These are phyloP conservation scores for Macquaria ambigua DNA, from an alignment of 2,113 vertebrate genomes.

Conservation along the genomic window DNA sequence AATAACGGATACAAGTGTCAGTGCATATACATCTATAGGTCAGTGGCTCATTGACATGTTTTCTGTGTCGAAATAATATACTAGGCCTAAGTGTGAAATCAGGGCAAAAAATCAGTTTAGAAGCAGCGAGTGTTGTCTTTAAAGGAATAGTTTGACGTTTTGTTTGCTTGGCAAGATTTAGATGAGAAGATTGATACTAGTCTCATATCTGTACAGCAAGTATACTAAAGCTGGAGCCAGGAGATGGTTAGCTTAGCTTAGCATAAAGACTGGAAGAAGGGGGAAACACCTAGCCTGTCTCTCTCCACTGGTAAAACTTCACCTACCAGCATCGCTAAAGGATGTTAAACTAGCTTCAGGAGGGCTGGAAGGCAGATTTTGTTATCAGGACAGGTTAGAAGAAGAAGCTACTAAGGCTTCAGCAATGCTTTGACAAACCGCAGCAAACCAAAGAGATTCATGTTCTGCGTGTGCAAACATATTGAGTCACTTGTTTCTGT, in stretches of 20 bases:
- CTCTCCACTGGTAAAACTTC: not conserved
- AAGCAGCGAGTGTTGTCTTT: not conserved
- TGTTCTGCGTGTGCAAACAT: slow-evolving; percentile 3
- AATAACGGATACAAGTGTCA: not conserved
- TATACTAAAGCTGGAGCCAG: not conserved
- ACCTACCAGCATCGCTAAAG: not conserved
- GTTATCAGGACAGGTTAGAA: too few species aligned
- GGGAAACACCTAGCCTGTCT: not conserved
- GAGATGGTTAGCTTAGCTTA: not conserved
- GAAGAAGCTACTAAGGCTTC: not conserved
- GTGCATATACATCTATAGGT: not conserved
- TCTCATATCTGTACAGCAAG: not conserved
- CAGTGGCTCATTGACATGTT: not conserved
- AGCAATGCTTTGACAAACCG: slow-evolving; percentile 16
- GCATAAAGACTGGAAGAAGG: not conserved
- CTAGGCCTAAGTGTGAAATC: not conserved
- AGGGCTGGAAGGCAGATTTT: too few species aligned
- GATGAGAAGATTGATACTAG: not conserved
- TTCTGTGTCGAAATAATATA: not conserved
- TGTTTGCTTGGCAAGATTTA: not conserved
- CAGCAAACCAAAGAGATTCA: slow-evolving; percentile 28
- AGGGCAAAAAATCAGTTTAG: not conserved
- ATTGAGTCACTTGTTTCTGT: slow-evolving; percentile 21
- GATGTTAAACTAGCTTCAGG: too few species aligned
- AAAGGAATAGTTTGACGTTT: not conserved